Evolutionary conservation across 2,888 invertebrate genomes (phyloP).

Genomic region (Aradus depressus): DNA sequence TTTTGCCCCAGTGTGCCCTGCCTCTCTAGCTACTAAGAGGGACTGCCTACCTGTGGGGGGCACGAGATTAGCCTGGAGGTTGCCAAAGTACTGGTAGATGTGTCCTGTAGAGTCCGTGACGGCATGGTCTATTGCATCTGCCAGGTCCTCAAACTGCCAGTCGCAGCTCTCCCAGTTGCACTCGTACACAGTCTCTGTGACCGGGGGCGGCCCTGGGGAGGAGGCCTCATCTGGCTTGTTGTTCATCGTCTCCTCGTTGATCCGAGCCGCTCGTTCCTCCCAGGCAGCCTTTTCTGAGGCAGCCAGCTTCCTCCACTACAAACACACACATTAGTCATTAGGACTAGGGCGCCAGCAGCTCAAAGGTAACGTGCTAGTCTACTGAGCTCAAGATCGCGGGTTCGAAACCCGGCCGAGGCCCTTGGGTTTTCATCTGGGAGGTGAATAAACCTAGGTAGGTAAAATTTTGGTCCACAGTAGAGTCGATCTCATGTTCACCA

Average conservation of each 20-base stretch:
- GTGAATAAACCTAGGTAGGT: no score
- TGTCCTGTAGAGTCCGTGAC: constrained; percentile 65
- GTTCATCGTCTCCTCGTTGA: constrained; percentile 76
- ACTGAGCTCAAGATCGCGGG: no score
- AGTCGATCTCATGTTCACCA: no score
- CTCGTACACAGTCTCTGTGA: constrained; percentile 50
- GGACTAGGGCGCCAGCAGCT: no score
- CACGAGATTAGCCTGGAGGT: neutral
- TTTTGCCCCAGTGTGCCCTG: no score
- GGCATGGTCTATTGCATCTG: constrained; percentile 82
- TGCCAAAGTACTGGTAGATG: constrained; percentile 47
- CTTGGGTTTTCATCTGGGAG: no score
- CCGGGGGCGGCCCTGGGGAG: constrained; percentile 34
- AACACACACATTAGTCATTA: constrained; percentile 11
- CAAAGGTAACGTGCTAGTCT: no score
- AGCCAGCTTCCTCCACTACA: constrained; percentile 86
- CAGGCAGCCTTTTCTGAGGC: constrained; percentile 81
- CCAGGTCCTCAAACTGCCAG: constrained; percentile 79
- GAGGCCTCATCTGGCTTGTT: constrained; percentile 44
- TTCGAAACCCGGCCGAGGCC: no score
- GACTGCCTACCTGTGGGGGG: no score
- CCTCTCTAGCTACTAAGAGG: no score
- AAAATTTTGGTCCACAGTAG: no score
- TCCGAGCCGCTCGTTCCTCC: constrained; percentile 82
- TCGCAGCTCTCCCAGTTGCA: constrained; percentile 89